A percentile compares a stretch with the other conserved stretches of the same genome.
These are phyloP conservation scores for Drosophila falleni DNA, from an alignment of 2,888 invertebrate genomes.

Conservation along the genomic window DNA sequence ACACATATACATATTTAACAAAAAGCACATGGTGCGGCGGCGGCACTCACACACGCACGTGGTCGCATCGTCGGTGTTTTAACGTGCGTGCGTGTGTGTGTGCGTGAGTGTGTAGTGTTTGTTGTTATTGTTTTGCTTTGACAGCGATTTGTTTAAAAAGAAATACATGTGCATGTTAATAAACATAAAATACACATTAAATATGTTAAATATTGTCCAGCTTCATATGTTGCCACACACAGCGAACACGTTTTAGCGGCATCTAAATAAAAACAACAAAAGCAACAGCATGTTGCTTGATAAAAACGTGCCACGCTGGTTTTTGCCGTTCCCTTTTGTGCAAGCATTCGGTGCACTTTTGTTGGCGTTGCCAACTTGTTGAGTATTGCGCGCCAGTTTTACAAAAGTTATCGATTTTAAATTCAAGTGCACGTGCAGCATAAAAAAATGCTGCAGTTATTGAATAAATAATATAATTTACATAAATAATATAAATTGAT, in stretches of 20 bases:
- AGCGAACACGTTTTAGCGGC: slow-evolving; percentile 18
- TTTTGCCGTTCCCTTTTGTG: slow-evolving; percentile 47
- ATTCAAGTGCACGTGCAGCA: slow-evolving; percentile 36
- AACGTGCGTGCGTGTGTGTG: neutral
- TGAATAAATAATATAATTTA: too few species aligned
- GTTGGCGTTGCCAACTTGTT: slow-evolving; percentile 61
- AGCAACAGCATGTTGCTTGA: slow-evolving; percentile 67
- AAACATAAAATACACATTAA: neutral
- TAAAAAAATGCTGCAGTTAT: neutral
- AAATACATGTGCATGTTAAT: neutral
- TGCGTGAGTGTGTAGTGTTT: slow-evolving; percentile 29
- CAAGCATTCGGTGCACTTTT: slow-evolving; percentile 48
- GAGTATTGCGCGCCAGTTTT: slow-evolving; percentile 31
- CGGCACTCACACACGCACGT: slow-evolving; percentile 70
- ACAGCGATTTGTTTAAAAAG: slow-evolving; percentile 13
- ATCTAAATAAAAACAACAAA: slow-evolving; percentile 19
- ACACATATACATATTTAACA: slow-evolving; percentile 30
- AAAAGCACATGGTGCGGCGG: slow-evolving; percentile 77
- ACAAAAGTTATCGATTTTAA: slow-evolving; percentile 30
- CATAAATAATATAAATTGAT: too few species aligned
- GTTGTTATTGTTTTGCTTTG: slow-evolving; percentile 61
- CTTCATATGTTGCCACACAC: neutral
- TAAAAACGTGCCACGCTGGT: slow-evolving; percentile 73
- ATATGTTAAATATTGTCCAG: neutral
- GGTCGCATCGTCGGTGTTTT: slow-evolving; percentile 39